Evolutionary conservation across 2,113 vertebrate species (phyloP).

Genomic region (Myotis lucifugus): DNA sequence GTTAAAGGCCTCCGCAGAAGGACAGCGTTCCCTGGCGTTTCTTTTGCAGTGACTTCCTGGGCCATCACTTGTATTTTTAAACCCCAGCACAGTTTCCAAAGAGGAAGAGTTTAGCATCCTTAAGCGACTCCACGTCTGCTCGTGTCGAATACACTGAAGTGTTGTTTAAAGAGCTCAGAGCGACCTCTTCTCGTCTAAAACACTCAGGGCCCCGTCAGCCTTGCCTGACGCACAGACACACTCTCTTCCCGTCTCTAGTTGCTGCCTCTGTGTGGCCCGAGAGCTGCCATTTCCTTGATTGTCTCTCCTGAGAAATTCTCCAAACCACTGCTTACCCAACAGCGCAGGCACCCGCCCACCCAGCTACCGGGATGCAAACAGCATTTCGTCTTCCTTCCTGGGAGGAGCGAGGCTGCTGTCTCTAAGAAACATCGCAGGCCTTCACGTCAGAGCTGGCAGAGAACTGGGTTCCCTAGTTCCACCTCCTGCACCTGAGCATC

Average conservation of each 20-base stretch:
- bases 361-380: constrained; percentile 59
- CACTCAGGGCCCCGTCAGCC: neutral
- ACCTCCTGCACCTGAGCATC: neutral
- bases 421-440: constrained; percentile 40
- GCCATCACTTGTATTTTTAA: neutral
- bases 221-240: constrained; percentile 29
- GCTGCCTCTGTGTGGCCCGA: constrained; percentile 52
- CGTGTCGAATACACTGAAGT: neutral
- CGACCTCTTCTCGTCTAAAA: neutral
- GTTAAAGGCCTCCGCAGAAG: neutral
- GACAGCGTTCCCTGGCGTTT: neutral
- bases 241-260: constrained; percentile 43
- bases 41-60: neutral
- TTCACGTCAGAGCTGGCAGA: constrained; percentile 67
- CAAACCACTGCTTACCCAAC: constrained; percentile 64
- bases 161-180: constrained; percentile 12
- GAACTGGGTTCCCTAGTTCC: constrained; percentile 42
- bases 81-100: neutral
- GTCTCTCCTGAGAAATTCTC: constrained; percentile 56
- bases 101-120: neutral
- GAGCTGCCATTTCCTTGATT: constrained; percentile 66
- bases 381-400: constrained; percentile 47
- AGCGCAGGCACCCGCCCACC: constrained; percentile 47
- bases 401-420: constrained; percentile 43
- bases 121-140: neutral